These are phyloP conservation scores for Sitobion miscanthi DNA, from an alignment of 1,140 invertebrate genomes.

Conservation along the genomic window DNA sequence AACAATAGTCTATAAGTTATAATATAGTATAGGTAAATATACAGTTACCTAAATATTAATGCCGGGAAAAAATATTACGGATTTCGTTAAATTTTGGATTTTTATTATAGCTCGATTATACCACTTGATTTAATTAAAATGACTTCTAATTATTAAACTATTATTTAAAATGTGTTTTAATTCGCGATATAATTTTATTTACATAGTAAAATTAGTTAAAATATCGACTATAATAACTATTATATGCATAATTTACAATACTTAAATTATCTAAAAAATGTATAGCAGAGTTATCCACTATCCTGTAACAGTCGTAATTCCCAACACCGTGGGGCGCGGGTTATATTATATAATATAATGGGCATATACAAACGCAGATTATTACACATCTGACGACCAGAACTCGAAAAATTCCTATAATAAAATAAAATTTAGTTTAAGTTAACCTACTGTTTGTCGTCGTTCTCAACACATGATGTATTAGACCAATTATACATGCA, in stretches of 20 bases:
- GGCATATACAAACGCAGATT: background rate
- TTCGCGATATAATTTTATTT: background rate
- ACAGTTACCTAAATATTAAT: background rate
- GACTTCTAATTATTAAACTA: background rate
- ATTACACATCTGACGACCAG: background rate
- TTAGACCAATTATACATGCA: too few relatives aligned
- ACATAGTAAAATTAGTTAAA: background rate
- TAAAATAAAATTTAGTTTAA: too few relatives aligned
- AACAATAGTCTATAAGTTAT: background rate
- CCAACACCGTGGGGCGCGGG: too few relatives aligned
- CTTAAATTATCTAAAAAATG: background rate
- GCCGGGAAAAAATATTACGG: background rate
- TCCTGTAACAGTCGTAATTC: background rate
- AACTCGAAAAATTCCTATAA: background rate
- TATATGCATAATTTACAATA: background rate
- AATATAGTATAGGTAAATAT: background rate
- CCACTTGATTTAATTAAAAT: background rate
- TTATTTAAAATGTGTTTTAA: background rate
- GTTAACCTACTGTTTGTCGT: too few relatives aligned
- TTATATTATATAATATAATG: background rate
- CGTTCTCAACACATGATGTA: too few relatives aligned
- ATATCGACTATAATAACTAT: background rate
- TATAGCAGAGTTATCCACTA: background rate
- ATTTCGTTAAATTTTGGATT: background rate
- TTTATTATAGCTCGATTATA: background rate